These are phyloP conservation scores for Sepiola atlantica DNA, from an alignment of 2,888 invertebrate species.

Conservation along the genomic window DNA sequence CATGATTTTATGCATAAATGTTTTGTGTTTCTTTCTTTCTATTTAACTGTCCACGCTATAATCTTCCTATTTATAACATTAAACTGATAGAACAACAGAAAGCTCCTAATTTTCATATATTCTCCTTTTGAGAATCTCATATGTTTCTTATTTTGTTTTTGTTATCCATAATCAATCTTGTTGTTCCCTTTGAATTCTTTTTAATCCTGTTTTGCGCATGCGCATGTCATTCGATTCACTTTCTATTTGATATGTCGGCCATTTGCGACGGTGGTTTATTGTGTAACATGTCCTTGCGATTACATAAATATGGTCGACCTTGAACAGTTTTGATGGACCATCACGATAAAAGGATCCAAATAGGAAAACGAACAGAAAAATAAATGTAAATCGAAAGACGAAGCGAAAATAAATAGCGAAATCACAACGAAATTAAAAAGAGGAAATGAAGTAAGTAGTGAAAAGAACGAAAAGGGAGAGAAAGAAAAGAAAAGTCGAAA, in stretches of 20 bases:
- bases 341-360: neutral
- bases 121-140: neutral
- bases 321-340: neutral
- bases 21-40: neutral
- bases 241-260: constrained; percentile 9
- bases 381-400: too few species aligned
- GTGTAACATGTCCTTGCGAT: neutral
- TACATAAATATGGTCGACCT: constrained; percentile 6
- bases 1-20: too few species aligned
- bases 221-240: neutral
- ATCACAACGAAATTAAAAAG: neutral
- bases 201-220: neutral
- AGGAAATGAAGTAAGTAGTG: neutral
- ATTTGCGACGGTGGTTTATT: neutral
- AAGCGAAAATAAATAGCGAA: too few species aligned
- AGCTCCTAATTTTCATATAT: neutral
- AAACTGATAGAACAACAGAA: neutral
- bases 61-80: neutral
- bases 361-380: neutral
- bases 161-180: neutral
- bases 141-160: neutral
- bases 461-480: neutral
- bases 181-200: neutral
- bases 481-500: neutral
- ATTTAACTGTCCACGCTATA: neutral